Conservation (phyloP, 2,113 vertebrate species). For the Cyanoramphus novaezelandiae region DNA sequence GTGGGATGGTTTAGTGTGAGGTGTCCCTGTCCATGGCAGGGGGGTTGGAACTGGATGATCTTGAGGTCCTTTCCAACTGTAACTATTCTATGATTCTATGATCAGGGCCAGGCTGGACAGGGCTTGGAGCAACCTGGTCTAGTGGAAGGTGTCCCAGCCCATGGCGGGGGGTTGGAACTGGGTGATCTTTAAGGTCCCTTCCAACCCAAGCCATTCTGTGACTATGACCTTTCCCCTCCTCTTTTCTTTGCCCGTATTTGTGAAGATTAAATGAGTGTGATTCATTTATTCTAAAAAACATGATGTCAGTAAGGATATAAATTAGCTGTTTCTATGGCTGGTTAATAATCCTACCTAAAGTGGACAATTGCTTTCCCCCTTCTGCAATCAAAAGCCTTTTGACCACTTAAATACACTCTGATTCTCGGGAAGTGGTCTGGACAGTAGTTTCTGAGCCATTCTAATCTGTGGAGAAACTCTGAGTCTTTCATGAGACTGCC, state of each 20-base stretch:
- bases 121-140: not conserved
- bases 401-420: constrained; percentile 49
- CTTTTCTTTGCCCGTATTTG: not conserved
- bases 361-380: constrained; percentile 7
- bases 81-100: too few species aligned
- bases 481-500: constrained; percentile 61
- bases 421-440: constrained; percentile 58
- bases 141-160: not conserved
- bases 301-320: not conserved
- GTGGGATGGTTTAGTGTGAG: too few species aligned
- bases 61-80: too few species aligned
- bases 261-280: not conserved
- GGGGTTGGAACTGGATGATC: too few species aligned
- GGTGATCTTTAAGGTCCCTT: not conserved
- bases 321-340: not conserved
- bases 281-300: not conserved
- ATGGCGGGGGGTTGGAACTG: not conserved
- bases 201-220: not conserved
- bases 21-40: too few species aligned
- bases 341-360: constrained; percentile 9
- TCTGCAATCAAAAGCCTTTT: constrained; percentile 12
- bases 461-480: constrained; percentile 62
- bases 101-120: not conserved
- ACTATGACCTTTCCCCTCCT: not conserved
- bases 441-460: constrained; percentile 44